phyloP scores from a whole-genome alignment of 2,888 invertebrate species.

The Drosophila helvetica region DNA sequence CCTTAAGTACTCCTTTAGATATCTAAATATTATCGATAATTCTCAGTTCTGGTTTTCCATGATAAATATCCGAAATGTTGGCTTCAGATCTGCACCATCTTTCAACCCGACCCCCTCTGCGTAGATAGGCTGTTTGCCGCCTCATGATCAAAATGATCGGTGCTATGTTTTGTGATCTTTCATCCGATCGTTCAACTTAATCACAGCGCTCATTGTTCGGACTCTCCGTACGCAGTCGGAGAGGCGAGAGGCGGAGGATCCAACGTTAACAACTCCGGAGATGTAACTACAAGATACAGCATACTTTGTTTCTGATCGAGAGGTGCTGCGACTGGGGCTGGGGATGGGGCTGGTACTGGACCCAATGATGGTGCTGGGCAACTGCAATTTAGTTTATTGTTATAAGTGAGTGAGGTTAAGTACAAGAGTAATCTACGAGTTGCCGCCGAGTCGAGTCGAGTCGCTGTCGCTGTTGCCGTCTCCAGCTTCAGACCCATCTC shows the following conservation, averaged over 20 bases:
- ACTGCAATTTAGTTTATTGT: slow-evolving; percentile 81
- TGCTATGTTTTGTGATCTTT: slow-evolving; percentile 76
- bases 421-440: slow-evolving; percentile 69
- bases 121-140: slow-evolving; percentile 43
- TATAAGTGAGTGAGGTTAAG: slow-evolving; percentile 81
- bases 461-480: background rate
- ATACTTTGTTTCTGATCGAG: slow-evolving; percentile 71
- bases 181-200: slow-evolving; percentile 73
- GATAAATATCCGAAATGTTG: too few species aligned
- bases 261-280: slow-evolving; percentile 67
- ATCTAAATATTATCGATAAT: too few species aligned
- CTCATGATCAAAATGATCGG: slow-evolving; percentile 71
- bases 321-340: slow-evolving; percentile 2
- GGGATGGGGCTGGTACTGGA: slow-evolving; percentile 4
- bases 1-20: too few species aligned
- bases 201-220: slow-evolving; percentile 73
- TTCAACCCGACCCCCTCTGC: slow-evolving; percentile 15
- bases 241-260: background rate
- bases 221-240: slow-evolving; percentile 13
- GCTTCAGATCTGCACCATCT: background rate
- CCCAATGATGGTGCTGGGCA: slow-evolving; percentile 30
- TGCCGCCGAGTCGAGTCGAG: background rate
- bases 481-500: slow-evolving; percentile 2
- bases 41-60: too few species aligned
- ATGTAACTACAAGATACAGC: slow-evolving; percentile 65